phyloP scores from a whole-genome alignment of 35 echinoderm and acorn worm species.

The Antedon bifida region DNA sequence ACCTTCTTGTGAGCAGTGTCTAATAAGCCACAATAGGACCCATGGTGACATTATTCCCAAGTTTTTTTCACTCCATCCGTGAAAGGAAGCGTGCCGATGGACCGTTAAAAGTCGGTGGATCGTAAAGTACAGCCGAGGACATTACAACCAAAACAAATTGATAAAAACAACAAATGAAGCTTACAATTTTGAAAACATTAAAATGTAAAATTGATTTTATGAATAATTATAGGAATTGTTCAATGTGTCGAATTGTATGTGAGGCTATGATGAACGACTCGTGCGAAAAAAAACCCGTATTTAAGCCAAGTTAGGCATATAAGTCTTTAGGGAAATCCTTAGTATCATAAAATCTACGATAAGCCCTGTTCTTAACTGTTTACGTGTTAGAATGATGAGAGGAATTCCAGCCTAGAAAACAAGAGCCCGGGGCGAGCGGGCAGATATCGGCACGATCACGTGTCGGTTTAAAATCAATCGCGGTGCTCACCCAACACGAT shows the following conservation, averaged over 20 bases:
- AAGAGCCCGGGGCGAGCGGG: background rate
- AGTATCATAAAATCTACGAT: background rate
- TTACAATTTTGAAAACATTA: background rate
- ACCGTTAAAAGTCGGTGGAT: background rate
- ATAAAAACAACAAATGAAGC: background rate
- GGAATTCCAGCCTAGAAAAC: background rate
- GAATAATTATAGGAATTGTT: background rate
- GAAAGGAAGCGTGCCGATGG: background rate
- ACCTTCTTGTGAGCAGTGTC: background rate
- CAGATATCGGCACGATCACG: background rate
- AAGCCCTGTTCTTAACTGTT: background rate
- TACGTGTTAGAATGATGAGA: background rate
- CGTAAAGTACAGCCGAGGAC: background rate
- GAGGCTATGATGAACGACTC: background rate
- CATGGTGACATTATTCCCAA: background rate
- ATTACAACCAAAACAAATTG: background rate
- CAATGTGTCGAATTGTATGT: background rate
- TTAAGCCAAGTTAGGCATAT: background rate
- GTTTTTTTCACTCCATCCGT: background rate
- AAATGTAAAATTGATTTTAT: background rate
- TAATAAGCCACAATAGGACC: background rate
- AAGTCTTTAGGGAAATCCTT: background rate
- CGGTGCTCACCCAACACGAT: background rate
- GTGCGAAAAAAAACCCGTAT: background rate
- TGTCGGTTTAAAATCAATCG: background rate